These are phyloP conservation scores for Endomychus coccineus DNA, from an alignment of 2,888 invertebrate species.

Conservation along the genomic window DNA sequence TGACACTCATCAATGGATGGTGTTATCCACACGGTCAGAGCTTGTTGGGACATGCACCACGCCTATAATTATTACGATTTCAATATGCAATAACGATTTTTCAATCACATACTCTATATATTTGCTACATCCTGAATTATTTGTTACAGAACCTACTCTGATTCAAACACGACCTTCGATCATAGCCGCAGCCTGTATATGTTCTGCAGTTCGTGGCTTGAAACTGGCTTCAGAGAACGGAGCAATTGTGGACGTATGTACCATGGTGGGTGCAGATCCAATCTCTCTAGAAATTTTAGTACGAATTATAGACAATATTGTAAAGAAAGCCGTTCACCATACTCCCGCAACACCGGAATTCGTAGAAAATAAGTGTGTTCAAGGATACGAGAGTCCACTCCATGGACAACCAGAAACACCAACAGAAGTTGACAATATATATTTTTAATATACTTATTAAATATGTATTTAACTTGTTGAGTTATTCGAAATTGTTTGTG, in stretches of 20 bases:
- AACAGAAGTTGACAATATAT: conserved; percentile 42
- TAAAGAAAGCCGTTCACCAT: conserved; percentile 43
- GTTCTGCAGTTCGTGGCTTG: conserved; percentile 59
- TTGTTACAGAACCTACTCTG: conserved; percentile 62
- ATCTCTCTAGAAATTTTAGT: conserved; percentile 51
- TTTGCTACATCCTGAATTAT: no score
- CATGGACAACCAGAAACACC: conserved; percentile 44
- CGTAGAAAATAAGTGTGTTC: conserved; percentile 14
- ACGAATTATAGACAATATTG: conserved; percentile 52
- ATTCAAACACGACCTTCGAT: conserved; percentile 63
- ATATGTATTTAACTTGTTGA: conserved; percentile 8
- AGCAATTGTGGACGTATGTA: conserved; percentile 40
- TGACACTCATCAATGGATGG: no score
- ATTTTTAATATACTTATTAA: conserved; percentile 31
- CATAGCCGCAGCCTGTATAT: conserved; percentile 62
- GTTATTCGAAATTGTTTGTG: conserved; percentile 12
- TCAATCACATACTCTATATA: no score
- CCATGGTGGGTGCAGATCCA: conserved; percentile 47
- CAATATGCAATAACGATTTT: no score
- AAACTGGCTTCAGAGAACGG: conserved; percentile 43
- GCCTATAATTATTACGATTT: no score
- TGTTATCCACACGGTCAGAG: no score
- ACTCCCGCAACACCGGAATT: conserved; percentile 18
- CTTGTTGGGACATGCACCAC: no score
- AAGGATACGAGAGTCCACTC: conserved; percentile 35